phyloP scores from a whole-genome alignment of 2,113 vertebrate species.

The Symphodus melops region DNA sequence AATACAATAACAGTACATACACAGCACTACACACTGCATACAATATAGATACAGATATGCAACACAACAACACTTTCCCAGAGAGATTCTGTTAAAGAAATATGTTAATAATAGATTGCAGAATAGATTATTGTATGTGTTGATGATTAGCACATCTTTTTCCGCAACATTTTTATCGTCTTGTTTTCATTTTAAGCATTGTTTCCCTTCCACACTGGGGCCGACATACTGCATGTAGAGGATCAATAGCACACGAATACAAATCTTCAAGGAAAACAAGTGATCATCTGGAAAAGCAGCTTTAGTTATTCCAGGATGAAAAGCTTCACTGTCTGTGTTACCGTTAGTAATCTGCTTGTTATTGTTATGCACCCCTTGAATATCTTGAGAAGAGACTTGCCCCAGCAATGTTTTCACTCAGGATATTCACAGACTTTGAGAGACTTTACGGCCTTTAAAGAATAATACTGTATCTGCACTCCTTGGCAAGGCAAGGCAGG shows the following conservation, averaged over 20 bases:
- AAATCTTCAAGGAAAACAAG: background rate
- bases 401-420: background rate
- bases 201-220: too few species aligned
- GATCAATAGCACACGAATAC: background rate
- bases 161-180: background rate
- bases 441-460: background rate
- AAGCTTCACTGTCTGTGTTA: background rate
- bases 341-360: slow-evolving; percentile 9
- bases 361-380: background rate
- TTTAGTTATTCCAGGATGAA: background rate
- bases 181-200: background rate
- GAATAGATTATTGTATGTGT: background rate
- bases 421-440: background rate
- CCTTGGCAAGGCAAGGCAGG: too few species aligned
- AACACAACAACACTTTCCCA: too few species aligned
- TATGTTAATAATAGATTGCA: too few species aligned
- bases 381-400: background rate
- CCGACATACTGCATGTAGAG: background rate
- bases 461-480: background rate
- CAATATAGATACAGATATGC: too few species aligned
- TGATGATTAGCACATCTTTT: background rate
- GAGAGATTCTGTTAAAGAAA: too few species aligned
- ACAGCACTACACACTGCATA: too few species aligned
- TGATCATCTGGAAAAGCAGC: background rate
- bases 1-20: too few species aligned